Conservation (phyloP, 2,113 vertebrate species). For the Neomonachus schauinslandi region DNA sequence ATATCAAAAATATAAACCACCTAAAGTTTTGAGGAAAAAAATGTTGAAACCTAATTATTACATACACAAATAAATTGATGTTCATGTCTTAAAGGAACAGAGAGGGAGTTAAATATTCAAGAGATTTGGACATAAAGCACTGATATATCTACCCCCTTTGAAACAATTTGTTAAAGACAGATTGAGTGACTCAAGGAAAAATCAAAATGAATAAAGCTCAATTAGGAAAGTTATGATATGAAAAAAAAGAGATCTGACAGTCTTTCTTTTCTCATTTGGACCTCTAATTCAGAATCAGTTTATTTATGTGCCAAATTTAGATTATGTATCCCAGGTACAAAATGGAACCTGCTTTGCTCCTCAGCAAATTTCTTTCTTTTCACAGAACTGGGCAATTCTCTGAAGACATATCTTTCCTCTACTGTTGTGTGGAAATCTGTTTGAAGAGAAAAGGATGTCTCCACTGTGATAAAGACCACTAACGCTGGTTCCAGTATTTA, state of each 20-base stretch:
- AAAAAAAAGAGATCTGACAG: neutral
- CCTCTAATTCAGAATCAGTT: neutral
- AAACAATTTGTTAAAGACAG: slow-evolving; percentile 16
- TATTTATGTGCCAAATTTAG: neutral
- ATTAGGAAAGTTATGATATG: neutral
- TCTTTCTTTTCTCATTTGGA: neutral
- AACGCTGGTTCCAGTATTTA: neutral
- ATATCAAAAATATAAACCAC: neutral
- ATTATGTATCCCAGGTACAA: neutral
- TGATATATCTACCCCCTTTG: neutral
- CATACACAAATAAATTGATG: neutral
- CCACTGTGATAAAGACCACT: neutral
- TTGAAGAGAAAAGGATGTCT: neutral
- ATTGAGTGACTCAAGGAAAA: neutral
- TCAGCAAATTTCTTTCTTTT: neutral
- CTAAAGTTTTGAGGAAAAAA: neutral
- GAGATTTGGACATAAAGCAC: neutral
- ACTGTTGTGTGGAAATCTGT: neutral
- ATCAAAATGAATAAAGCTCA: slow-evolving; percentile 19
- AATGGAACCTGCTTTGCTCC: neutral
- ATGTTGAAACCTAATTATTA: neutral
- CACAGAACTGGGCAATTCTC: too few relatives aligned
- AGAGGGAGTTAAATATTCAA: neutral
- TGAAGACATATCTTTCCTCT: neutral
- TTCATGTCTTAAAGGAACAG: neutral